Base-by-base conservation (phyloP, 1,140 invertebrate genomes). In the Zaprionus tsacasi region DNA sequence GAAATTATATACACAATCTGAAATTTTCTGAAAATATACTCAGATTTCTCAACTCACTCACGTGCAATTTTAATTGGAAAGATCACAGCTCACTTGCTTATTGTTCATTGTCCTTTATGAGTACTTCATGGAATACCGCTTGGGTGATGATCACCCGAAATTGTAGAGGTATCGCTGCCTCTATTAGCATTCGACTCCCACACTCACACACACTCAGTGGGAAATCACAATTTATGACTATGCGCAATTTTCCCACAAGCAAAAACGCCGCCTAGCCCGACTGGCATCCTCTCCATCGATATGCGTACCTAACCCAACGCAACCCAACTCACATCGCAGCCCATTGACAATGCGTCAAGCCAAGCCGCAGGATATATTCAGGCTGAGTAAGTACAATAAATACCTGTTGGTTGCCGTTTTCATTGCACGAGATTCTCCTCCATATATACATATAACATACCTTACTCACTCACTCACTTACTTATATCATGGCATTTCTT, bases 291-390 rank as follows among this genome's bases (percentile, higher is more conserved):
- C 17, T 36, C 15, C 25, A 52, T 10, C 45, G 12, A 30, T 48
- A 27, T 17, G n/a, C n/a, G 3, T 60, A 13, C 17, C 10, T 25
- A 8, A 50, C 45, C 4, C 38, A 61, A 60, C 70, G 56, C 6
- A 30, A 15, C 55, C 33, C 74, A 63, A 56, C 68, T 71, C 68
- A 76, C 43, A 56, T 64, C 48, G 45, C 55, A 7, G 66, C 48
- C 74, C 77, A 88, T 83, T 88, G 85, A 88, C 83, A 88, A 88
- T 88, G 85, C 70, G 69, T 72, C 50, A 76, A 76, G 70, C 77
- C 83, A 79, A 88, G 83, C 83, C 85, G 78, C 83, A 89, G 83
- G 83, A 88, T 88, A 83, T 81, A 83, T 89, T 88, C 83, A 78
- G 77, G 74, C 67, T 88, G 83, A 78, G 83, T 70, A 87, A 87